Percentiles rank a stretch among this genome's conserved stretches.
These are phyloP conservation scores for Cariama cristata DNA, from an alignment of 2,113 vertebrate species.

Conservation along the genomic window DNA sequence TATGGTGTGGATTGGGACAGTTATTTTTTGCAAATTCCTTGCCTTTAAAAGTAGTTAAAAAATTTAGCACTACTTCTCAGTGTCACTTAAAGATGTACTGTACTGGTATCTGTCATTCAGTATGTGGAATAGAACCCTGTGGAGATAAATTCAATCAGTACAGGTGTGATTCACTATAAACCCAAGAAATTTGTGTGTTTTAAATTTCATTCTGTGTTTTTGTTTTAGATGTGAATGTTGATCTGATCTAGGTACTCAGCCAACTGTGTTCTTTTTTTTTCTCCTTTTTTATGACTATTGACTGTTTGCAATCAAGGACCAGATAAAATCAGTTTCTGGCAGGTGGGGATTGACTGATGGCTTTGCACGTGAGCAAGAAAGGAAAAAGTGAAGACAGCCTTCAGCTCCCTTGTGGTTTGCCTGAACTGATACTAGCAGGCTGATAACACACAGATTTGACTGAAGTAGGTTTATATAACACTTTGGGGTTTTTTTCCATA, in stretches of 20 bases:
- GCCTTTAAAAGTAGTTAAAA: not conserved
- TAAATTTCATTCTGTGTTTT: not conserved
- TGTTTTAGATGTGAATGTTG: not conserved
- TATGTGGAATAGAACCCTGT: not conserved
- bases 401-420: slow-evolving; percentile 60
- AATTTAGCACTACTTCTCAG: not conserved
- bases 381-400: slow-evolving; percentile 21
- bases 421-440: slow-evolving; percentile 54
- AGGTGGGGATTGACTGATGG: not conserved
- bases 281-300: not conserved
- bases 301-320: not conserved
- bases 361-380: not conserved
- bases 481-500: slow-evolving; percentile 30
- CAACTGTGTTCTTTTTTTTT: slow-evolving; percentile 24
- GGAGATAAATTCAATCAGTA: not conserved
- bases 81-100: not conserved
- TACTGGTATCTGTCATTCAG: too few species aligned
- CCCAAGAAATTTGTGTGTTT: not conserved
- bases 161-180: not conserved
- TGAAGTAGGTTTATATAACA: slow-evolving; percentile 33
- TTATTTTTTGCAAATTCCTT: not conserved
- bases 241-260: slow-evolving; percentile 55
- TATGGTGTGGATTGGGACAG: not conserved
- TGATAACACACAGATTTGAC: slow-evolving; percentile 17
- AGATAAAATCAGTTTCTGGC: not conserved